These are phyloP conservation scores for Trogon surrucura DNA, from an alignment of 2,113 vertebrate species.

Conservation along the genomic window DNA sequence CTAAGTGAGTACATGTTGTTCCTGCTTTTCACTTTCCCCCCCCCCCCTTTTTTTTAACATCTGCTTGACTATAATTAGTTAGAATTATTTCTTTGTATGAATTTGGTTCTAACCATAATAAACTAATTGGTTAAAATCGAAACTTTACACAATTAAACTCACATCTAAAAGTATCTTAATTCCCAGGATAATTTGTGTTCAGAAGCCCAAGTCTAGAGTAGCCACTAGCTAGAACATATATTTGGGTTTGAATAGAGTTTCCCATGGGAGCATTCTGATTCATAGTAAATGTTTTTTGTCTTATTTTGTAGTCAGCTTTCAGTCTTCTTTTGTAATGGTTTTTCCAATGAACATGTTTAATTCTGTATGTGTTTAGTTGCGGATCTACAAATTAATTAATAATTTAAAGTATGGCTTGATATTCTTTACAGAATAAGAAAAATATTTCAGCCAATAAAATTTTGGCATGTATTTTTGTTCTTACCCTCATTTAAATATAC, in stretches of 20 bases:
- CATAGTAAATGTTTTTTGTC: not conserved
- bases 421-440: not conserved
- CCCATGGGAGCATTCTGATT: not conserved
- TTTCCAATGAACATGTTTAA: not conserved
- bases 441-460: not conserved
- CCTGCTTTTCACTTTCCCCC: not conserved
- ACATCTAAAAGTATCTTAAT: not conserved
- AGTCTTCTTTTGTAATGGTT: not conserved
- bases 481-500: not conserved
- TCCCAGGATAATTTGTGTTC: not conserved
- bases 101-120: not conserved
- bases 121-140: not conserved
- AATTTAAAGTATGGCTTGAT: not conserved
- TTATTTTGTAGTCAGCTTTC: not conserved
- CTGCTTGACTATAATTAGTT: not conserved
- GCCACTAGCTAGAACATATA: not conserved
- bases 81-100: not conserved
- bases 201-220: not conserved
- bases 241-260: not conserved
- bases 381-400: not conserved
- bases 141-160: not conserved
- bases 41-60: not conserved
- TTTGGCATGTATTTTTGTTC: accelerated
- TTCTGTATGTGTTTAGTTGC: not conserved
- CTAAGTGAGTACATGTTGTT: not conserved